Evolutionary conservation across 2,797 vertebrate genomes (phyloP).

Genomic region (Sebastes minor): DNA sequence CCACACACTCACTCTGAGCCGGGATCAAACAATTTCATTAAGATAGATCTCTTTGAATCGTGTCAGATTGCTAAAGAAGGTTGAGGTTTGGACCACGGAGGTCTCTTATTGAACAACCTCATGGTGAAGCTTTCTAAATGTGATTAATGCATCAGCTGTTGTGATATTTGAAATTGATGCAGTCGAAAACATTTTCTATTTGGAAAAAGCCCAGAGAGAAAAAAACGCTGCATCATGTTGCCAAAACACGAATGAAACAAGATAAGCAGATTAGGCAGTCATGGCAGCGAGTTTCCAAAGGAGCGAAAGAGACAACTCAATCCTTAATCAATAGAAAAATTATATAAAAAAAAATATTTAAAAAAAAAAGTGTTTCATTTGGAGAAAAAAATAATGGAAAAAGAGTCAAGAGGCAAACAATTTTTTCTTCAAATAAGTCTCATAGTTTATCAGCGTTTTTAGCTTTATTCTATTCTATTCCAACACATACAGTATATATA

Average conservation of each 20-base stretch:
- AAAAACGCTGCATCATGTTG: not conserved
- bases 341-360: not conserved
- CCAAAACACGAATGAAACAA: not conserved
- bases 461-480: not conserved
- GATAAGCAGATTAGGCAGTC: not conserved
- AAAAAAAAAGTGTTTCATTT: not conserved
- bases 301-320: not conserved
- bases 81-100: not conserved
- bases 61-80: not conserved
- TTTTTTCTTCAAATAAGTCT: not conserved
- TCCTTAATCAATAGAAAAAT: not conserved
- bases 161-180: not conserved
- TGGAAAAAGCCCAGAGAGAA: not conserved
- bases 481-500: not conserved
- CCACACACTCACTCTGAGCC: not conserved
- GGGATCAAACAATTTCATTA: not conserved
- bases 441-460: not conserved
- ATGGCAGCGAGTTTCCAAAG: not conserved
- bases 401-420: not conserved
- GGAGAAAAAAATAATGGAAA: too few relatives aligned
- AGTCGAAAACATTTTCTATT: not conserved
- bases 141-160: not conserved
- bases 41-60: not conserved
- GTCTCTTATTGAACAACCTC: not conserved
- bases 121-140: not conserved